Evolutionary conservation across 2,797 vertebrate genomes (phyloP).

Genomic region (Rhodeus uyekii): DNA sequence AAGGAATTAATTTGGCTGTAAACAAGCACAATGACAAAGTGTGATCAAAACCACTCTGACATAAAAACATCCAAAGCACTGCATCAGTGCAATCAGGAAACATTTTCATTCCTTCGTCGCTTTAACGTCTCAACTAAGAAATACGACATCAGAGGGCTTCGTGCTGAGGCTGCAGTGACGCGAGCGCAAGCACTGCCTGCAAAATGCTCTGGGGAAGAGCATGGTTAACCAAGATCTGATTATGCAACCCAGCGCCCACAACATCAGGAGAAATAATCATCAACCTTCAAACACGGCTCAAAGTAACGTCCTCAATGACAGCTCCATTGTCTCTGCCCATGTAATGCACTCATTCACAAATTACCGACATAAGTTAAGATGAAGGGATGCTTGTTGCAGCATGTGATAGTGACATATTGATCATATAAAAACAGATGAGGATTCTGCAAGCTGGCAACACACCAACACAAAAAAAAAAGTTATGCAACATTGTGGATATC

Average conservation of each 20-base stretch:
- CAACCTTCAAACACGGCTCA: constrained; percentile 18
- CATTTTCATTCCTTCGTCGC: background rate
- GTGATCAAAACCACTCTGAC: background rate
- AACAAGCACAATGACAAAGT: background rate
- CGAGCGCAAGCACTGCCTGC: background rate
- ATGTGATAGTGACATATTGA: background rate
- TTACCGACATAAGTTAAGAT: constrained; percentile 18
- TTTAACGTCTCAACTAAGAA: constrained; percentile 7
- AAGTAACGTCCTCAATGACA: constrained; percentile 15
- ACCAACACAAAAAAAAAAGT: background rate
- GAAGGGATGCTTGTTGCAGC: background rate
- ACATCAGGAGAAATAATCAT: constrained; percentile 43
- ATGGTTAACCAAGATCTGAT: constrained; percentile 31
- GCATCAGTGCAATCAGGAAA: background rate
- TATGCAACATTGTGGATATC: background rate
- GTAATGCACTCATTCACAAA: constrained; percentile 40
- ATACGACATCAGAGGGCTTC: constrained; percentile 15
- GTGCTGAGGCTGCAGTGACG: constrained; percentile 31
- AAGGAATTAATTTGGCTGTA: background rate
- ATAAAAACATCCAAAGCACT: background rate
- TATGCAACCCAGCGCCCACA: constrained; percentile 37
- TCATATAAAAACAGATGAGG: background rate
- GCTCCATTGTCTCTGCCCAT: constrained; percentile 2
- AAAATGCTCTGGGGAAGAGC: constrained; percentile 40
- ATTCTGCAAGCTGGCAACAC: background rate